These are phyloP conservation scores for Notodonta dromedarius DNA, from an alignment of 2,888 invertebrate species.

Conservation along the genomic window DNA sequence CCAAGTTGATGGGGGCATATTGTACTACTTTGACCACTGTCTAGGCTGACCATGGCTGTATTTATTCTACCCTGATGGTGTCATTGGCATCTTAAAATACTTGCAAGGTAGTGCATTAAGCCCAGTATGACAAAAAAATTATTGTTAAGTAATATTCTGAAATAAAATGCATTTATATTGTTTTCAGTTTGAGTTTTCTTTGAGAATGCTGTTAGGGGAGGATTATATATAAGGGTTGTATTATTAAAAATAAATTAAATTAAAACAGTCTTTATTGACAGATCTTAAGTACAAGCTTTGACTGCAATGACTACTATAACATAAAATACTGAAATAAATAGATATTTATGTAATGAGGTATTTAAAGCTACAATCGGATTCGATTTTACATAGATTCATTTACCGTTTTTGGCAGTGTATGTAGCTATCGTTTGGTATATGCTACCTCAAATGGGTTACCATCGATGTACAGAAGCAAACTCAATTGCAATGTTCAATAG, in stretches of 20 bases:
- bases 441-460: slow-evolving; percentile 17
- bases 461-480: not conserved
- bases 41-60: not conserved
- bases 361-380: slow-evolving; percentile 38
- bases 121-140: not conserved
- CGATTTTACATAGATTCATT: slow-evolving; percentile 24
- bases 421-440: slow-evolving; percentile 21
- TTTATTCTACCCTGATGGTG: not conserved
- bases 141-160: slow-evolving; percentile 12
- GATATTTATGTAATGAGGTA: slow-evolving; percentile 29
- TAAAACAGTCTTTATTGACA: slow-evolving; percentile 77
- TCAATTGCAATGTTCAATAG: not conserved
- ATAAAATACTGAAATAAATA: slow-evolving; percentile 69
- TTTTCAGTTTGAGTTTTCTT: slow-evolving; percentile 7
- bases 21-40: slow-evolving; percentile 12
- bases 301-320: slow-evolving; percentile 49
- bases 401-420: slow-evolving; percentile 19
- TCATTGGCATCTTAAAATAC: not conserved
- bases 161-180: slow-evolving; percentile 39
- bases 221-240: slow-evolving; percentile 17
- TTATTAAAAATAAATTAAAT: slow-evolving; percentile 40
- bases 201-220: not conserved
- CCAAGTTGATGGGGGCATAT: slow-evolving; percentile 38
- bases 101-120: not conserved
- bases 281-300: slow-evolving; percentile 51